These are phyloP conservation scores for Amblyopsis rosae DNA, from an alignment of 2,113 vertebrate genomes.

Conservation along the genomic window DNA sequence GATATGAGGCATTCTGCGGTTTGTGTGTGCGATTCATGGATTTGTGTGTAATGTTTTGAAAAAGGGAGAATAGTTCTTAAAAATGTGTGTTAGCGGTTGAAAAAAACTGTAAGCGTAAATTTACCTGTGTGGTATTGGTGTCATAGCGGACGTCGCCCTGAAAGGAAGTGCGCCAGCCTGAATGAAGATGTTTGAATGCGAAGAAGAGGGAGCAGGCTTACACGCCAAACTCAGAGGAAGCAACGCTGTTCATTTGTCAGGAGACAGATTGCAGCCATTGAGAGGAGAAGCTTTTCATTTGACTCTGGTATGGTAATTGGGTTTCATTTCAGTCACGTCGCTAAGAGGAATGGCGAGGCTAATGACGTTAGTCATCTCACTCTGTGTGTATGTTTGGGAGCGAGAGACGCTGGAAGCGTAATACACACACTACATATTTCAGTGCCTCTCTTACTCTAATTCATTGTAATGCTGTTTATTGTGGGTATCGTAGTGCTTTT, in stretches of 20 bases:
- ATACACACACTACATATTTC: slow-evolving; percentile 57
- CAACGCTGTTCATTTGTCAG: slow-evolving; percentile 65
- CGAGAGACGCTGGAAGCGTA: slow-evolving; percentile 50
- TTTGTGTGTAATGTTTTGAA: too few relatives aligned
- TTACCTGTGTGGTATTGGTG: slow-evolving; percentile 16
- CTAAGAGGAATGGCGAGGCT: slow-evolving; percentile 72
- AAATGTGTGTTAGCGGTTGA: too few relatives aligned
- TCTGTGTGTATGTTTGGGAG: slow-evolving; percentile 38
- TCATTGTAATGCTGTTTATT: slow-evolving; percentile 77
- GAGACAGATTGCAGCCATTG: slow-evolving; percentile 70
- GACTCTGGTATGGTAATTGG: slow-evolving; percentile 74
- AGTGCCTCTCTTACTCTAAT: slow-evolving; percentile 59
- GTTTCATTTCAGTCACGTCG: slow-evolving; percentile 71
- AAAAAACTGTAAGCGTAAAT: too few relatives aligned
- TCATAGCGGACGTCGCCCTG: slow-evolving; percentile 36
- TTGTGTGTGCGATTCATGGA: too few relatives aligned
- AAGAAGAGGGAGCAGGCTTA: slow-evolving; percentile 27
- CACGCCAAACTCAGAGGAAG: slow-evolving; percentile 44
- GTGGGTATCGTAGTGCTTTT: slow-evolving; percentile 64
- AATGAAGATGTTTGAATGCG: slow-evolving; percentile 50
- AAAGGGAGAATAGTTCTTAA: too few relatives aligned
- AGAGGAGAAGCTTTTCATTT: slow-evolving; percentile 79
- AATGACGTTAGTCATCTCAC: slow-evolving; percentile 75
- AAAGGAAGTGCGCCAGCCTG: slow-evolving; percentile 39
- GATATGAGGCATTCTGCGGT: too few relatives aligned